A percentile compares a stretch with the other conserved stretches of the same genome.
Conservation (phyloP, 2,888 invertebrate species). For the Philereme transversata region DNA sequence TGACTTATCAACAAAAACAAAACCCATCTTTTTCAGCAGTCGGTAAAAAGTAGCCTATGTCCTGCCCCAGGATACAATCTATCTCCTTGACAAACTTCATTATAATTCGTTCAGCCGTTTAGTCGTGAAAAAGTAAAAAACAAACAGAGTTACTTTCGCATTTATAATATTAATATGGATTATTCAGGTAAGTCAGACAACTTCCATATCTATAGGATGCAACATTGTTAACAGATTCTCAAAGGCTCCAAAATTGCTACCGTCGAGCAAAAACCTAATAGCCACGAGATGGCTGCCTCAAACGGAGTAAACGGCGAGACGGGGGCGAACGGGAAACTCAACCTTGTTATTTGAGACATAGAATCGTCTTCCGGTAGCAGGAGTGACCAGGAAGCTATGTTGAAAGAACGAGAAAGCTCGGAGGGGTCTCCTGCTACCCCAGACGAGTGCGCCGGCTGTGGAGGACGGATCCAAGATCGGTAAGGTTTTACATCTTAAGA, state of each 20-base stretch:
- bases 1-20: no score
- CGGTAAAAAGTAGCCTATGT: no score
- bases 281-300: constrained; percentile 50
- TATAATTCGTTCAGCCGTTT: no score
- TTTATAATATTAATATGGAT: constrained; percentile 1
- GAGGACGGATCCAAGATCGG: constrained; percentile 85
- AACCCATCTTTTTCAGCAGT: no score
- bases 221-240: constrained; percentile 22
- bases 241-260: constrained; percentile 30
- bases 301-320: constrained; percentile 45
- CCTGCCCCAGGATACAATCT: no score
- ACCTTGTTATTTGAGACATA: constrained; percentile 71
- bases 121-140: no score
- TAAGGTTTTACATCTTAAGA: constrained; percentile 44
- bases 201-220: neutral
- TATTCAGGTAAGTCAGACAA: constrained; percentile 2
- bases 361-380: constrained; percentile 56
- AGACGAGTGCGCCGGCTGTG: constrained; percentile 86
- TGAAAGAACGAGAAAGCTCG: constrained; percentile 87
- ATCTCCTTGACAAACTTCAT: no score
- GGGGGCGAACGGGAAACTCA: constrained; percentile 47
- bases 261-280: constrained; percentile 23
- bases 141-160: no score
- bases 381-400: constrained; percentile 78
- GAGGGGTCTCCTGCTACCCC: constrained; percentile 72